phyloP scores from a whole-genome alignment of 2,797 vertebrate genomes.

The Periophthalmus magnuspinnatus region DNA sequence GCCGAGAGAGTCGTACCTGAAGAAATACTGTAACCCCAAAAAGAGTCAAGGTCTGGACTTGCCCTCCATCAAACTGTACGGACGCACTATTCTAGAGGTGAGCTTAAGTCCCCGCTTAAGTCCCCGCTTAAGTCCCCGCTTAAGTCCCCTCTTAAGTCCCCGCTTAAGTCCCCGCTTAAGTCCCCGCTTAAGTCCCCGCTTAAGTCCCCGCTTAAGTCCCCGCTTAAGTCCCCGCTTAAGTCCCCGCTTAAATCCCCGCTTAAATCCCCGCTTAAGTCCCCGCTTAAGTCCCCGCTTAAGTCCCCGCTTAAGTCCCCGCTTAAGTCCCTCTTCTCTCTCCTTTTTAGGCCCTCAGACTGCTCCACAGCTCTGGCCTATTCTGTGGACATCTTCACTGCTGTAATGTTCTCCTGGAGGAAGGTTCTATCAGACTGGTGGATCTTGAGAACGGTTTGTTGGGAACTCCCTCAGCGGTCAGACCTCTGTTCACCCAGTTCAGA shows the following conservation, averaged over 20 bases:
- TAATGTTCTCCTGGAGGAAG: conserved; percentile 89
- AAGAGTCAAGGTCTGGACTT: conserved; percentile 94
- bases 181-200: background rate
- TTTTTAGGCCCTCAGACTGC: conserved; percentile 86
- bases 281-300: background rate
- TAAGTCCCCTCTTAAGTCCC: background rate
- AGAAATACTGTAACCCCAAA: conserved; percentile 94
- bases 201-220: background rate
- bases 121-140: background rate
- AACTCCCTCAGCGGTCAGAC: conserved; percentile 87
- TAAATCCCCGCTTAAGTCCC: background rate
- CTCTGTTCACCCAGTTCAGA: conserved; percentile 86
- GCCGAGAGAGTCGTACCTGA: conserved; percentile 90
- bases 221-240: background rate
- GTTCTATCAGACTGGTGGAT: conserved; percentile 87
- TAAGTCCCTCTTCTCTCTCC: conserved; percentile 3
- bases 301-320: background rate
- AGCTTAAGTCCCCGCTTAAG: background rate
- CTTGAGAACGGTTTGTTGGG: conserved; percentile 93
- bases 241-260: background rate
- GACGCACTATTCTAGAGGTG: conserved; percentile 95
- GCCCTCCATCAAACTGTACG: conserved; percentile 87
- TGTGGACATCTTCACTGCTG: conserved; percentile 92
- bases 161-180: background rate
- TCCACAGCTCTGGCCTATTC: conserved; percentile 89